Base-by-base conservation (phyloP, 2,113 vertebrate genomes). In the Scartelaos histophorus region DNA sequence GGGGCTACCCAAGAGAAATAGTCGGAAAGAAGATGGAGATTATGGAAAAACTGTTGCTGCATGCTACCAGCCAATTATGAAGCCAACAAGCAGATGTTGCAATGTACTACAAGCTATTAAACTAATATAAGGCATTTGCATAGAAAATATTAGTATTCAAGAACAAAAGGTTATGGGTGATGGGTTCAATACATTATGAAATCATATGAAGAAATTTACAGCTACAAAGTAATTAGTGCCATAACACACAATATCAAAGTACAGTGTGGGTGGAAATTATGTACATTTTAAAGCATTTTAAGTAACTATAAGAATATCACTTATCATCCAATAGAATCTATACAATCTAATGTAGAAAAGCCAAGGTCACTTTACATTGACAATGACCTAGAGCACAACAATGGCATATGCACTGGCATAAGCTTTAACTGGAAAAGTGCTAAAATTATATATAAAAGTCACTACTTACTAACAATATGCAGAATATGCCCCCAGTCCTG, bases 11-110 rank as follows among this genome's bases (percentile, higher is more conserved):
- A 16, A 13, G 85, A 79, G 84, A 77, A 76, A 66, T 34, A 34
- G 64, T 66, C 66, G 79, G 61, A 15, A 62, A 53, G 66, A 81
- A 56, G 68, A 81, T 67, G 58, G 54, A 85, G 65, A 74, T 15
- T 15, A 64, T 66, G 71, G 78, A 51, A 19, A 69, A 72, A 66
- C 66, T 83, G 67, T 71, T 71, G 61, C 62, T 67, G 68, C 67
- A 61, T 76, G 73, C 76, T 64, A 65, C 74, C 74, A 73, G 74
- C 69, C 85, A 85, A 87, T 87, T 84, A 85, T 85, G 51, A 86
- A 65, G 56, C 66, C 80, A 76, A 79, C 75, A 84, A 72, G 68
- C 85, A 85, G 84, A 85, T 90, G 87, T 82, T 88, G 69, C 25
- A 64, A 74, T 76, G 29, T 64, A 82, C 24, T 64, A 71, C 73